A percentile compares a stretch with the other conserved stretches of the same genome.
These are phyloP conservation scores for Drosophila bunnanda DNA, from an alignment of 2,888 invertebrate species.

Conservation along the genomic window DNA sequence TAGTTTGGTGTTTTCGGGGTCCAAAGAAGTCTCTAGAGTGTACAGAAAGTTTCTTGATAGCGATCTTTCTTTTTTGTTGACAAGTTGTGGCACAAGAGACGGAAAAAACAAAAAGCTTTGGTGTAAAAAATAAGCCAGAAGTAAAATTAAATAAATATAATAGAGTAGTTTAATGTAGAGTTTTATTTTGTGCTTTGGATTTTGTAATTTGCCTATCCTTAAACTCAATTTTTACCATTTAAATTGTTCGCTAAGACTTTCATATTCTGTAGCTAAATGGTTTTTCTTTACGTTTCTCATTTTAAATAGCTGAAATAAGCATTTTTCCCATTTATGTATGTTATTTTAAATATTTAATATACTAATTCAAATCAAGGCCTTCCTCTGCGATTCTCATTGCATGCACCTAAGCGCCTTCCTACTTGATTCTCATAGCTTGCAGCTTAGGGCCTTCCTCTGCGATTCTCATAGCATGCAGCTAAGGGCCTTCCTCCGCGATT, in stretches of 20 bases:
- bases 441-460: neutral
- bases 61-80: neutral
- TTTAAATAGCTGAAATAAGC: neutral
- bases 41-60: neutral
- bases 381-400: neutral
- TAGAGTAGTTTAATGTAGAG: rapidly evolving
- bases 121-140: neutral
- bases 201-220: neutral
- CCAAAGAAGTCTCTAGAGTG: neutral
- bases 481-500: neutral
- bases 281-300: neutral
- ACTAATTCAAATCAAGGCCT: too few relatives aligned
- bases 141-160: too few relatives aligned
- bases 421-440: neutral
- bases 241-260: neutral
- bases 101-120: neutral
- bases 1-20: conserved; percentile 49
- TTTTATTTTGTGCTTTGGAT: neutral
- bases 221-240: neutral
- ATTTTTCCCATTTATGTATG: too few relatives aligned
- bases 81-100: neutral
- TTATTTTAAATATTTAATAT: too few relatives aligned
- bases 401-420: neutral
- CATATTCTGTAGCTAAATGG: neutral
- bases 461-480: too few relatives aligned